Conservation (phyloP, 2,113 vertebrate species). For the Nematolebias whitei region DNA sequence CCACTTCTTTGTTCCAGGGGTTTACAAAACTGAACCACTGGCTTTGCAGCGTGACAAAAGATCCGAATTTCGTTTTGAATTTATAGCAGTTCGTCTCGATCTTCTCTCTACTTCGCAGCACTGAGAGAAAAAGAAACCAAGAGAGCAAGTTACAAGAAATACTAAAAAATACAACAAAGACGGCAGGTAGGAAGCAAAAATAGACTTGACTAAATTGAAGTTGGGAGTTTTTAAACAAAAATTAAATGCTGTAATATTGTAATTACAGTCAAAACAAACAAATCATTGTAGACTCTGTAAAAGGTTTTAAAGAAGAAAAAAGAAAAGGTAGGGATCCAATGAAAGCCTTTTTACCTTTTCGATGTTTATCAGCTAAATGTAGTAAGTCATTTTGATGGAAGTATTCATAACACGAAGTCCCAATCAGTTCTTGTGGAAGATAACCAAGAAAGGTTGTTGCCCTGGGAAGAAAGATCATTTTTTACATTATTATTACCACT, state of each 20-base stretch:
- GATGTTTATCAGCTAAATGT: conserved; percentile 89
- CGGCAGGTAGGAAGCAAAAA: background rate
- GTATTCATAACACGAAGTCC: conserved; percentile 94
- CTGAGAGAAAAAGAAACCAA: conserved; percentile 72
- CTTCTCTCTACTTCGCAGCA: conserved; percentile 90
- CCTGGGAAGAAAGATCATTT: conserved; percentile 57
- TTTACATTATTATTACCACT: background rate
- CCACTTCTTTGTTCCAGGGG: conserved; percentile 95
- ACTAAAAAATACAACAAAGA: background rate
- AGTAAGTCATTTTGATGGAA: conserved; percentile 91
- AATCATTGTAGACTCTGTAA: too few relatives aligned
- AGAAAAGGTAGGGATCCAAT: background rate
- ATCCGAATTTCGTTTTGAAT: conserved; percentile 90
- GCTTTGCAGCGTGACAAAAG: conserved; percentile 88
- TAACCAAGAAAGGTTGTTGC: conserved; percentile 90
- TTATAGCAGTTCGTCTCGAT: conserved; percentile 90
- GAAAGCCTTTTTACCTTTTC: conserved; percentile 81
- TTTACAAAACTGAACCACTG: conserved; percentile 96
- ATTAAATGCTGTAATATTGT: too few relatives aligned
- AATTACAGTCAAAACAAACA: too few relatives aligned
- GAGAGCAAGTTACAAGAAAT: background rate
- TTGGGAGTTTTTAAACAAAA: too few relatives aligned
- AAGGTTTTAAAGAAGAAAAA: background rate
- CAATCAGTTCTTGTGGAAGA: conserved; percentile 91
- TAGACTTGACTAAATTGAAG: too few relatives aligned